Percentiles rank a stretch among this genome's conserved stretches.
Conservation (phyloP, 1,140 invertebrate genomes). For the Chelonus insularis region DNA sequence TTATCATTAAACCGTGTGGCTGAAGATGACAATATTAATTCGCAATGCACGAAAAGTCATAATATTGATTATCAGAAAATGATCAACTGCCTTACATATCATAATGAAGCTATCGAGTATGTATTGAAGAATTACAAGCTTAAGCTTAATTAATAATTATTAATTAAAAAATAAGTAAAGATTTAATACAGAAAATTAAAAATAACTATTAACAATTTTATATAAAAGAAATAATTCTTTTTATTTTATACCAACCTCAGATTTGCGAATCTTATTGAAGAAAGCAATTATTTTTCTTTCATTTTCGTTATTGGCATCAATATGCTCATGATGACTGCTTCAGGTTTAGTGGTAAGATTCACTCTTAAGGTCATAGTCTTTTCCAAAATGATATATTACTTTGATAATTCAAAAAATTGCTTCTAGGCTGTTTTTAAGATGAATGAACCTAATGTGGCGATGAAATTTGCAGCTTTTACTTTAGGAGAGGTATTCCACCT, state of each 20-base stretch:
- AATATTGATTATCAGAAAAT: conserved; percentile 7
- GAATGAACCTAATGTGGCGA: conserved; percentile 19
- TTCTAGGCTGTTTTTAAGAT: conserved; percentile 22
- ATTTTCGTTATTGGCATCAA: conserved; percentile 21
- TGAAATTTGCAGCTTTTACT: conserved; percentile 20
- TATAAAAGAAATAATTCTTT: too few relatives aligned
- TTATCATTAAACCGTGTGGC: conserved; percentile 8
- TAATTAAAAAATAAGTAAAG: neutral
- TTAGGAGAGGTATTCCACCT: conserved; percentile 23
- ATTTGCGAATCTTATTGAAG: conserved; percentile 23
- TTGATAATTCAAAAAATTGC: neutral
- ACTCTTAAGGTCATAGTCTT: too few relatives aligned
- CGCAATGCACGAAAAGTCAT: neutral
- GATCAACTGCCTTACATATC: neutral
- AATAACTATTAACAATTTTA: too few relatives aligned
- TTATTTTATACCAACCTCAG: conserved; percentile 5
- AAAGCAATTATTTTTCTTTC: conserved; percentile 20
- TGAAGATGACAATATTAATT: neutral
- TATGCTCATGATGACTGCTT: conserved; percentile 25
- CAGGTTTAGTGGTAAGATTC: conserved; percentile 15
- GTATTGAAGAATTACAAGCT: too few relatives aligned
- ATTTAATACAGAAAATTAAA: too few relatives aligned
- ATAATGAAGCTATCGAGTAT: conserved; percentile 14
- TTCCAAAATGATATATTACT: neutral
- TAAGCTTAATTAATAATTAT: neutral